Percentiles rank a stretch among this genome's conserved stretches.
Evolutionary conservation across 2,888 invertebrate genomes (phyloP).

Genomic region (Athetis lepigone): DNA sequence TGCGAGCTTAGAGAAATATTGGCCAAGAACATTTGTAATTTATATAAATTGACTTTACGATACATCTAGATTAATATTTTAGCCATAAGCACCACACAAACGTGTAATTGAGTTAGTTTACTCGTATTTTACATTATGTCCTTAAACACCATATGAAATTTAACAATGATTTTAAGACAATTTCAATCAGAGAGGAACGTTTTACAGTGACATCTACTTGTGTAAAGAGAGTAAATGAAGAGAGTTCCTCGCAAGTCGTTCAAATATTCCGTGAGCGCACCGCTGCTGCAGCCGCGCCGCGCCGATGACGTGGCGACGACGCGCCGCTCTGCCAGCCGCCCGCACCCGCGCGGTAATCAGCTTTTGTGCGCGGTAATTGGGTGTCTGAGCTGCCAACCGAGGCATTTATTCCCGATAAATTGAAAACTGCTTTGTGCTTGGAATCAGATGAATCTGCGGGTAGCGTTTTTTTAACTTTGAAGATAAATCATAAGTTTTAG

Average conservation of each 20-base stretch:
- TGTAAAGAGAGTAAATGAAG: slow-evolving; percentile 83
- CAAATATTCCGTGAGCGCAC: slow-evolving; percentile 82
- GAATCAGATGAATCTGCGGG: slow-evolving; percentile 84
- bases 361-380: slow-evolving; percentile 90
- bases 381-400: slow-evolving; percentile 90
- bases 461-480: slow-evolving; percentile 73
- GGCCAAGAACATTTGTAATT: too few relatives aligned
- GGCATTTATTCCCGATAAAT: slow-evolving; percentile 90
- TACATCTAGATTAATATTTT: neutral
- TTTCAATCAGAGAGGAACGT: slow-evolving; percentile 78
- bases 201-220: slow-evolving; percentile 72
- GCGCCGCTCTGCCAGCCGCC: slow-evolving; percentile 68
- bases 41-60: too few relatives aligned
- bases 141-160: slow-evolving; percentile 1
- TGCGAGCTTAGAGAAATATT: too few relatives aligned
- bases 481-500: slow-evolving; percentile 28
- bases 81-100: neutral
- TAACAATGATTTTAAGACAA: slow-evolving; percentile 46
- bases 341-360: slow-evolving; percentile 88
- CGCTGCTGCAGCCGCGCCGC: slow-evolving; percentile 59
- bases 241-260: slow-evolving; percentile 84
- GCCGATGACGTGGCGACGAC: slow-evolving; percentile 61
- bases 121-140: neutral
- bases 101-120: neutral
- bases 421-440: slow-evolving; percentile 89